Conservation (phyloP, 2,797 vertebrate species). For the Gymnothorax reevesii region DNA sequence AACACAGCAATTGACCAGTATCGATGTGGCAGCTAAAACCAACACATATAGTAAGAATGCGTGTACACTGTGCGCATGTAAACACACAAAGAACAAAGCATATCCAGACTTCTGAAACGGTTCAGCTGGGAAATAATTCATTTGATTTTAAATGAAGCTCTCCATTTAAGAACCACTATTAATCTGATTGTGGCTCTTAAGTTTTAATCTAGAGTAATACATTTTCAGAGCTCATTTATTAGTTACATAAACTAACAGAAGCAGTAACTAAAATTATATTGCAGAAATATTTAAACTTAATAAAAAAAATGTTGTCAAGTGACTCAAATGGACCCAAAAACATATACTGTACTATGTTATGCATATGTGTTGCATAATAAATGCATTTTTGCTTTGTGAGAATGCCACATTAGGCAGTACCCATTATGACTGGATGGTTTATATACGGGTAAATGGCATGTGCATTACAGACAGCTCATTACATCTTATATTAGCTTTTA, state of each 20-base stretch:
- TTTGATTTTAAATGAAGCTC: constrained; percentile 4
- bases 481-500: neutral
- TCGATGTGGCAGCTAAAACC: neutral
- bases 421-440: neutral
- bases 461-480: neutral
- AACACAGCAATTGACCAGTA: no score
- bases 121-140: constrained; percentile 11
- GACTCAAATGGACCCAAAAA: neutral
- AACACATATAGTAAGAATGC: neutral
- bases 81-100: neutral
- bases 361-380: constrained; percentile 41
- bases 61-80: neutral
- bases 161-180: neutral
- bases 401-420: neutral
- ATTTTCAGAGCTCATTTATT: neutral
- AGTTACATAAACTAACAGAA: neutral
- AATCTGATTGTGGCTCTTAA: neutral
- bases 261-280: constrained; percentile 5
- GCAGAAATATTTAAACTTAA: neutral
- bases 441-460: neutral
- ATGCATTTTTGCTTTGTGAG: neutral
- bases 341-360: constrained; percentile 27
- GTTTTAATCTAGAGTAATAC: constrained; percentile 11
- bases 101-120: neutral
- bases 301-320: neutral